Evolutionary conservation across 2,888 invertebrate species (phyloP), one percentile per base, ranked within the genome.

Genomic region (Drosophila melanosoma): DNA sequence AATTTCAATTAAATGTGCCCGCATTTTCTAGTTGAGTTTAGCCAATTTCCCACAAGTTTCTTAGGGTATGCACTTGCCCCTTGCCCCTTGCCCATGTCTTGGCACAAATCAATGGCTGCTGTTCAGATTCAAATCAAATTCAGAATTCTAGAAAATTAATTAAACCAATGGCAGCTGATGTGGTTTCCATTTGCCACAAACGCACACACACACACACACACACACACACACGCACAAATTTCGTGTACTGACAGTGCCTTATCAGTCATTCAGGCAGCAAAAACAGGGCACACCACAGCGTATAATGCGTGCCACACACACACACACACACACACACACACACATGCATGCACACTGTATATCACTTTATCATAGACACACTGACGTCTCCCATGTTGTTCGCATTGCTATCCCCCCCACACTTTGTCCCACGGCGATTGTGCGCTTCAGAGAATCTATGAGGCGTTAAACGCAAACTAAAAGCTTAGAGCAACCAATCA

Each of bases 391-490:
- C 74, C 73, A 78, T 75, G 74, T 80, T 74, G 77, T 73, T 33
- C n/a, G 63, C 40, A 42, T 69, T 63, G 32, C 40, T 12, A n/a
- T n/a, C 48, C 11, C 51, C n/a, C 32, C 5, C 53, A 12, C 53
- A 12, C n/a, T 36, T n/a, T n/a, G n/a, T 10, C 35, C 8, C 51
- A 26, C 38, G 32, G 23, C 74, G 56, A 68, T 75, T 75, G 79
- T 51, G 67, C 74, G 83, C 85, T 87, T 87, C 87, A 76, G 73
- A 77, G 74, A 87, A 73, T 82, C 87, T 69, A 82, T 88, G 82
- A 86, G 89, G 89, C 89, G 89, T 87, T 87, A 88, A 87, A 86
- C 89, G 82, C 87, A 88, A 87, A 82, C 89, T 87, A 87, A 87
- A 87, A 87, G 89, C 89, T 88, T 73, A 59, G 59, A 69, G 72